Conservation (phyloP, 1,140 invertebrate species). For the Leptopilina clavipes region DNA sequence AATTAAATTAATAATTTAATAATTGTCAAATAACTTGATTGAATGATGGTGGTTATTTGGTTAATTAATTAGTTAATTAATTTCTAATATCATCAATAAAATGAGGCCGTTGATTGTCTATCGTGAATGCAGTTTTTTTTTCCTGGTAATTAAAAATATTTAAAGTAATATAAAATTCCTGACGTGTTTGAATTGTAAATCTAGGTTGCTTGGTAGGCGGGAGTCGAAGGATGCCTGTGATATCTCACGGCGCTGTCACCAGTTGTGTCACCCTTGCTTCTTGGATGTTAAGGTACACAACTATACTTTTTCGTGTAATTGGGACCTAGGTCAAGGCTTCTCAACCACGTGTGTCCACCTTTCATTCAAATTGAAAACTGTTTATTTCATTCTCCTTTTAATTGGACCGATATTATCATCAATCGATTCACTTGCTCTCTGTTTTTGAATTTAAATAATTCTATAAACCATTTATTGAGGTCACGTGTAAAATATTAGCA, state of each 20-base stretch:
- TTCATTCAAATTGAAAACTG: not conserved
- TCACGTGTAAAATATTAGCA: conserved; percentile 13
- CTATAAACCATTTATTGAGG: not conserved
- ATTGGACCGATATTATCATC: not conserved
- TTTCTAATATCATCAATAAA: no score
- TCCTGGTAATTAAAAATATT: not conserved
- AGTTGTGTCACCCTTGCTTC: conserved; percentile 75
- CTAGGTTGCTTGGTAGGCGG: conserved; percentile 60
- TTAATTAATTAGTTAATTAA: no score
- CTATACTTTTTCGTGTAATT: conserved; percentile 59
- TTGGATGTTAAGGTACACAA: conserved; percentile 79
- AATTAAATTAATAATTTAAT: no score
- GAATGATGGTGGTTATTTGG: no score
- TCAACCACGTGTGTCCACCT: conserved; percentile 13
- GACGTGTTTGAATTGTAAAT: conserved; percentile 38
- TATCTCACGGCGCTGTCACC: conserved; percentile 66
- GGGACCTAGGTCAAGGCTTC: conserved; percentile 19
- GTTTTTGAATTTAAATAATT: not conserved
- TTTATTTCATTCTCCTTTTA: not conserved
- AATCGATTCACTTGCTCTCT: not conserved
- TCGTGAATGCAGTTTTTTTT: conserved; percentile 13
- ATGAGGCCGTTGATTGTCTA: conserved; percentile 10
- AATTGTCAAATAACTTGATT: no score
- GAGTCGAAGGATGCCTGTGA: conserved; percentile 77
- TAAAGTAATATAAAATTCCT: not conserved